Evolutionary conservation across 2,113 vertebrate genomes (phyloP), one percentile per base, ranked within the genome.

Genomic region (Empidonax traillii): DNA sequence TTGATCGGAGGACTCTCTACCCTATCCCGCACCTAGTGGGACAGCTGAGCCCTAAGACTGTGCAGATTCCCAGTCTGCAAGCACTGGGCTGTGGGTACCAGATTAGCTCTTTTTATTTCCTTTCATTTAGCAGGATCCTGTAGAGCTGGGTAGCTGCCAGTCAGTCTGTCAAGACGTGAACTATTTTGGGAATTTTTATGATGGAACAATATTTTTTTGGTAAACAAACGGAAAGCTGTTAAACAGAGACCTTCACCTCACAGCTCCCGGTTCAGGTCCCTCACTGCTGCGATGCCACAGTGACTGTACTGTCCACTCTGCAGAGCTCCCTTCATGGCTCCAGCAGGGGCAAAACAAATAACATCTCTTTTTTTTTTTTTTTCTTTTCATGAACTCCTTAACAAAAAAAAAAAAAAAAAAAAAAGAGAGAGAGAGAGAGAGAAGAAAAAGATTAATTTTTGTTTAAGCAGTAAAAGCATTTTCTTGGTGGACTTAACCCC

Each of bases 101-200:
- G 97, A 91, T 96, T 94, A 95, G 92, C 87, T 96, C 79, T 90
- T 94, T 96, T 92, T 94, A 94, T 96, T 97, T 97, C 96, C 92
- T 97, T 96, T 97, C 85, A 81, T 97, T 97, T 96, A 94, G 94
- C 97, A 93, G 95, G 87, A 97, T 95, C 94, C 92, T 98, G 96
- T 97, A 95, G 95, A 95, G 97, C 96, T 98, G 97, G 98, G 97
- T 95, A 97, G 93, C 97, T 93, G 98, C 98, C 98, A 98, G 97
- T 97, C 97, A 96, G 97, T 98, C 98, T 98, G 97, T 98, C 97
- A 97, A 97, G 97, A 97, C 58, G 37, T 10, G 78, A 98, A 97
- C 98, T 98, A 98, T 98, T 98, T 98, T 98, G 97, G 98, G 98
- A 98, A 97, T 98, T 98, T 98, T 98, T 98, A 98, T 98, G 98